phyloP scores from a whole-genome alignment of 2,797 vertebrate species.

The Podargus strigoides region DNA sequence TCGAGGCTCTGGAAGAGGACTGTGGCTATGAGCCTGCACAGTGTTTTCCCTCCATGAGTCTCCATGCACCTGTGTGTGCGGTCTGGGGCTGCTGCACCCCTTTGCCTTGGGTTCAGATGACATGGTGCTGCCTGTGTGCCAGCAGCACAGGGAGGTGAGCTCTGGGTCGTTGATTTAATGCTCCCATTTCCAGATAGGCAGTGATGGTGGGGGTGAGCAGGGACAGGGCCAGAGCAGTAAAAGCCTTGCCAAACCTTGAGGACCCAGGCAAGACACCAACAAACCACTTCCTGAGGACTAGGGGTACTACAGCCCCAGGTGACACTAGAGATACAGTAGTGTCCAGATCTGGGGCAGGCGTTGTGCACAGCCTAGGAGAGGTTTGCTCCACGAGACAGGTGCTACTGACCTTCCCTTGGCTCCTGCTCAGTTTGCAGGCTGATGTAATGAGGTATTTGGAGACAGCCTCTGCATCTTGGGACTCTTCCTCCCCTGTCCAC shows the following conservation, averaged over 20 bases:
- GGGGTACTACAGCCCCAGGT: background rate
- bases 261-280: background rate
- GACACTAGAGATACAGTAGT: background rate
- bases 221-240: background rate
- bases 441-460: background rate
- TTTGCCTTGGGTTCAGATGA: background rate
- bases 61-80: accelerated
- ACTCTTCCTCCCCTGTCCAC: background rate
- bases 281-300: background rate
- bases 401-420: background rate
- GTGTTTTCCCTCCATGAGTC: background rate
- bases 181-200: background rate
- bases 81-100: background rate
- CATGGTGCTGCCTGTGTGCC: accelerated
- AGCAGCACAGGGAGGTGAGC: background rate
- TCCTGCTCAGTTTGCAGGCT: background rate
- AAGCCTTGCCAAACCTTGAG: background rate
- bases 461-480: background rate
- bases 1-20: background rate
- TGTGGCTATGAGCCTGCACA: background rate
- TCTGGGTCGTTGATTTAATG: background rate
- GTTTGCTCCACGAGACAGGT: background rate
- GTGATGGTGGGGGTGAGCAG: background rate
- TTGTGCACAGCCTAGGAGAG: background rate
- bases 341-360: background rate